Evolutionary conservation across 2,888 invertebrate genomes (phyloP).

Genomic region (Autographa pulchrina): DNA sequence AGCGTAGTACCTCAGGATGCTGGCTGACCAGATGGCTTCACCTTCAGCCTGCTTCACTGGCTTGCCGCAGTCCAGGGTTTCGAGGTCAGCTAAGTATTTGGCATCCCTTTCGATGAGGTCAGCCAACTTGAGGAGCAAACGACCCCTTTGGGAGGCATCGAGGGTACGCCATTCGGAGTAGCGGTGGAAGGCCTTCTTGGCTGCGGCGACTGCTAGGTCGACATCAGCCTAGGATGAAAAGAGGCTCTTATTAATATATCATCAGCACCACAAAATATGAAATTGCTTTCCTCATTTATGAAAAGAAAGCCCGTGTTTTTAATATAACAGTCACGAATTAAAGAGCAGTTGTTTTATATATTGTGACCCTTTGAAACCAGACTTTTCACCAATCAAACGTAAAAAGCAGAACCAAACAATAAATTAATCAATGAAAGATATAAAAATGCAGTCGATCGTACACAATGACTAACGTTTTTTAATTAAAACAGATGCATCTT

Average conservation of each 20-base stretch:
- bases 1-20: slow-evolving; percentile 94
- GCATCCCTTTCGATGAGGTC: slow-evolving; percentile 93
- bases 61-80: slow-evolving; percentile 98
- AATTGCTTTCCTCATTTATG: too few relatives aligned
- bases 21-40: slow-evolving; percentile 90
- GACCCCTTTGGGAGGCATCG: slow-evolving; percentile 94
- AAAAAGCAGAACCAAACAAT: too few relatives aligned
- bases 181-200: slow-evolving; percentile 93
- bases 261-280: too few relatives aligned
- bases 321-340: too few relatives aligned
- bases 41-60: slow-evolving; percentile 92
- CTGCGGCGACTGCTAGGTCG: slow-evolving; percentile 94
- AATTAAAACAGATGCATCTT: too few relatives aligned
- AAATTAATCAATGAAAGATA: not conserved
- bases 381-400: too few relatives aligned
- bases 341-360: too few relatives aligned
- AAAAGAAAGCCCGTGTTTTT: too few relatives aligned
- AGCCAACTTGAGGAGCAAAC: slow-evolving; percentile 92
- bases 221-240: slow-evolving; percentile 91
- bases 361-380: too few relatives aligned
- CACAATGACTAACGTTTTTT: too few relatives aligned
- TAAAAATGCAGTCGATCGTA: too few relatives aligned
- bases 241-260: not conserved
- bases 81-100: slow-evolving; percentile 93
- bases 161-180: slow-evolving; percentile 93